Evolutionary conservation across 2,888 invertebrate genomes (phyloP).

Genomic region (Sarcophaga variegata): DNA sequence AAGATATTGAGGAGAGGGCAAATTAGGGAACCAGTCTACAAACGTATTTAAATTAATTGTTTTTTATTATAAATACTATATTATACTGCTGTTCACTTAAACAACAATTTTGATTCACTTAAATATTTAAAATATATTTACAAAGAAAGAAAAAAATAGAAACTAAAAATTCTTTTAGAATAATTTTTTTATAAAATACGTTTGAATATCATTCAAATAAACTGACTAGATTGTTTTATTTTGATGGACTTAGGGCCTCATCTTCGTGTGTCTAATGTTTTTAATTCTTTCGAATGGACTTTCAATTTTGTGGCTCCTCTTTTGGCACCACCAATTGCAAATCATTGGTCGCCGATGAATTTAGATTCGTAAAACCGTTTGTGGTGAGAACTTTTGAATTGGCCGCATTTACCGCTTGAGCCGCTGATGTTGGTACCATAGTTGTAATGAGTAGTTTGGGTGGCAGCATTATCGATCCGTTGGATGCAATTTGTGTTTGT

Average conservation of each 20-base stretch:
- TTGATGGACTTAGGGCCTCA: not conserved
- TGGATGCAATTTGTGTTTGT: constrained; percentile 28
- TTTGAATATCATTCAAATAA: not conserved
- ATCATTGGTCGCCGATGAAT: not conserved
- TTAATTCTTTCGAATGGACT: not conserved
- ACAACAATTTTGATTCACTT: not conserved
- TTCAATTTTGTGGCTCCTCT: constrained; percentile 61
- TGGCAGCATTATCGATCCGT: constrained; percentile 60
- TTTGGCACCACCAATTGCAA: constrained; percentile 58
- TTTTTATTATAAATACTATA: no score
- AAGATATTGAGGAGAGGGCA: no score
- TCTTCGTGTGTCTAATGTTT: not conserved
- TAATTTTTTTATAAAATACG: not conserved
- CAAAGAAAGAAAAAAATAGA: not conserved
- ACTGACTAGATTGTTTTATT: constrained; percentile 31
- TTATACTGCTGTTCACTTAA: not conserved
- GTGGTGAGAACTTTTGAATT: constrained; percentile 51
- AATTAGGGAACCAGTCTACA: no score
- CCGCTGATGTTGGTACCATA: constrained; percentile 57
- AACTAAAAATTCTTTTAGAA: not conserved
- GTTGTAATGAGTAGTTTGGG: constrained; percentile 65
- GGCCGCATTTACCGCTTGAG: constrained; percentile 13
- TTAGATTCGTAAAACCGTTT: constrained; percentile 44
- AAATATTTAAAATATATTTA: not conserved
- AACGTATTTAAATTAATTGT: no score